phyloP scores from a whole-genome alignment of 2,797 vertebrate species.

The Phrynocephalus guinanensis region DNA sequence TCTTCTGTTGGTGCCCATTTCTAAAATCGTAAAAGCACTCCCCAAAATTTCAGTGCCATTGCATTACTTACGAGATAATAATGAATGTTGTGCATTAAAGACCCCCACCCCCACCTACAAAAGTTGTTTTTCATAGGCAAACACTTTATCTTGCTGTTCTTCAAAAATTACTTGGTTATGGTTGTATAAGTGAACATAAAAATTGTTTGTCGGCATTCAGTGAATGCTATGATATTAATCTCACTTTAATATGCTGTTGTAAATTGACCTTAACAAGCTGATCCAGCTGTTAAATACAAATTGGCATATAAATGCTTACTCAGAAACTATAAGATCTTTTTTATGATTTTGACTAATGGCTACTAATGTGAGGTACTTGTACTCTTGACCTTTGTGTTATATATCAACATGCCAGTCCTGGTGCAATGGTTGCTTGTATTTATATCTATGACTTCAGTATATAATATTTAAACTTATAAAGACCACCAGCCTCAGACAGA shows the following conservation, averaged over 20 bases:
- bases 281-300: slow-evolving; percentile 21
- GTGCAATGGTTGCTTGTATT: slow-evolving; percentile 7
- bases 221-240: slow-evolving; percentile 23
- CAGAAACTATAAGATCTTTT: slow-evolving; percentile 11
- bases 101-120: not conserved
- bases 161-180: slow-evolving; percentile 27
- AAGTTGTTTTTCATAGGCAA: slow-evolving; percentile 17
- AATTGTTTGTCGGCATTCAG: slow-evolving; percentile 34
- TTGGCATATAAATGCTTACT: slow-evolving; percentile 16
- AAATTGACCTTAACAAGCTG: slow-evolving; percentile 20
- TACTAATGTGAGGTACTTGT: slow-evolving; percentile 5
- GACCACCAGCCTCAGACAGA: not conserved
- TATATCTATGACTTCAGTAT: not conserved
- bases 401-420: slow-evolving; percentile 2
- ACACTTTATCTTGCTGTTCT: not conserved
- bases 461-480: not conserved
- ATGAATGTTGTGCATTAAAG: not conserved
- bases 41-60: slow-evolving; percentile 12
- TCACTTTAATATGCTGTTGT: not conserved
- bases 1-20: not conserved
- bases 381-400: not conserved
- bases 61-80: not conserved
- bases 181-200: not conserved
- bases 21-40: not conserved
- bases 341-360: slow-evolving; percentile 28